Evolutionary conservation across 2,888 invertebrate species (phyloP), one percentile per base, ranked within the genome.

Genomic region (Thalpophila matura): DNA sequence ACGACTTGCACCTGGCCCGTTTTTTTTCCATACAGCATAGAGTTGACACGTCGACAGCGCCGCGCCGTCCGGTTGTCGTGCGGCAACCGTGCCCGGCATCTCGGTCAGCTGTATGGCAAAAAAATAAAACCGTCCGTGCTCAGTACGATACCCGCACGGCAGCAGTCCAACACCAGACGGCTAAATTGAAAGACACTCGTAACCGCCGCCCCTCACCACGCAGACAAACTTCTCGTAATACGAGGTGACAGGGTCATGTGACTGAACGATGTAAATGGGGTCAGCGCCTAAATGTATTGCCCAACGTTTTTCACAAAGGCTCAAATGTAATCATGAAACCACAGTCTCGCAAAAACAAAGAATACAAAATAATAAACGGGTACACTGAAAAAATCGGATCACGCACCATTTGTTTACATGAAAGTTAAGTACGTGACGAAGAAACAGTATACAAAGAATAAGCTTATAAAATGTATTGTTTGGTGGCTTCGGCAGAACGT

Each of bases 381-480:
- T 57, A 61, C 71, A 62, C 53, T 42, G 42, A 62, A 74, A 75
- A 43, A 75, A 77, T 73, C 51, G 67, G 58, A 61, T 37, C 59
- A 68, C 67, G 60, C 64, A 67, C 59, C 69, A 80, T 79, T 77
- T 83, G 74, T 79, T 85, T 82, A 80, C 76, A 77, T 70, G 74
- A 75, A 81, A 76, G 63, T 79, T 79, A 72, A 61, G 74, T 66
- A 80, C 81, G 78, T 82, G 78, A 80, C 55, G 67, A 66, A 72
- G 59, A 73, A 73, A 66, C 40, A 57, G 64, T 70, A 76, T 73
- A 83, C 72, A 77, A 72, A 59, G 68, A 75, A 67, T 67, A 72
- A 62, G 69, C 60, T 72, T 69, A 55, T 68, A 55, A 68, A 77
- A 62, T 51, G 40, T 53, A 54, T 50, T 62, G 58, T 61, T 51